These are phyloP conservation scores for Bruchidius siliquastri DNA, from an alignment of 2,888 invertebrate genomes.

Conservation along the genomic window DNA sequence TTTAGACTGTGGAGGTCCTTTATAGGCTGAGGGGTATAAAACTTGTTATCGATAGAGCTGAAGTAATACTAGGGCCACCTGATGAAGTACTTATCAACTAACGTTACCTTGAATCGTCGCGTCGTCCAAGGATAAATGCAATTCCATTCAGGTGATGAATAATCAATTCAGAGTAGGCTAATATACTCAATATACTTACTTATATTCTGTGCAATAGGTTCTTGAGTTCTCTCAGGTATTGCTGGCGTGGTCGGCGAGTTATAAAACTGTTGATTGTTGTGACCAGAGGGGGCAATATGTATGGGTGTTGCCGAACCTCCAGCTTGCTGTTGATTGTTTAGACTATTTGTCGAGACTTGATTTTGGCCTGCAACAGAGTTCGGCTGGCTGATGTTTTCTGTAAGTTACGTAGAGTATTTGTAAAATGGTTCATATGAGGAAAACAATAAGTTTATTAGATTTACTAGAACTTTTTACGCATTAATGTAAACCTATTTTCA, in stretches of 20 bases:
- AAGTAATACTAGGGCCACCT: too few relatives aligned
- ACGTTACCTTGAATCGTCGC: too few relatives aligned
- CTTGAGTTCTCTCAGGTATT: constrained; percentile 34
- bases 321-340: constrained; percentile 28
- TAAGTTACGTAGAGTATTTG: not conserved
- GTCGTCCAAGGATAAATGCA: too few relatives aligned
- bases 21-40: too few relatives aligned
- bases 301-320: constrained; percentile 29
- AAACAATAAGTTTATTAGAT: too few relatives aligned
- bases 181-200: constrained; percentile 24
- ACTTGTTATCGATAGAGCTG: too few relatives aligned
- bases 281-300: constrained; percentile 30
- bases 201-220: constrained; percentile 27
- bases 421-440: not conserved
- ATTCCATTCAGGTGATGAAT: too few relatives aligned
- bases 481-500: too few relatives aligned
- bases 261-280: constrained; percentile 38
- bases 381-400: not conserved
- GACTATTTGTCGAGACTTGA: constrained; percentile 33
- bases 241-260: constrained; percentile 29
- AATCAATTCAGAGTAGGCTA: too few relatives aligned
- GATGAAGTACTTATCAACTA: too few relatives aligned
- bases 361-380: constrained; percentile 26
- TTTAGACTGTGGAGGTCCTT: too few relatives aligned
- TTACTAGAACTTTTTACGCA: too few relatives aligned